These are phyloP conservation scores for Pyrochroa serraticornis DNA, from an alignment of 2,888 invertebrate genomes.

Conservation along the genomic window DNA sequence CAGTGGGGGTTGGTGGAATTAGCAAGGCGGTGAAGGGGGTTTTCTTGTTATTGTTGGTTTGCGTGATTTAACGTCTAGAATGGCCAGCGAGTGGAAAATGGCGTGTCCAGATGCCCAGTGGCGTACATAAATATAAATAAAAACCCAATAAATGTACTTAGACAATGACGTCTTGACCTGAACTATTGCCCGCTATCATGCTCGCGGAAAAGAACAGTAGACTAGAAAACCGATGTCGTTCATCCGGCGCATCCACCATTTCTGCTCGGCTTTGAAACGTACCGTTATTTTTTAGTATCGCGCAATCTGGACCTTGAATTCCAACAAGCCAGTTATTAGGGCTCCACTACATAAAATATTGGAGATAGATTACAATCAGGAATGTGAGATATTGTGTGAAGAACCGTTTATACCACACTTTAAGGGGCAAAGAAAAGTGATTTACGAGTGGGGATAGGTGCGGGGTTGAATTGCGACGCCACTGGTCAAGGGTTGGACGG, in stretches of 20 bases:
- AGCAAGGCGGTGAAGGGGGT: slow-evolving; percentile 32
- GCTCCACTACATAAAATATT: too few species aligned
- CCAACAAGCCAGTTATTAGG: too few species aligned
- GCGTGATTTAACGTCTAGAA: slow-evolving; percentile 53
- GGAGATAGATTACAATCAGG: too few species aligned
- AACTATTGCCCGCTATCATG: not conserved
- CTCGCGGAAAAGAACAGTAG: not conserved
- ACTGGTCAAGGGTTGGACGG: slow-evolving; percentile 40
- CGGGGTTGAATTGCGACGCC: slow-evolving; percentile 31
- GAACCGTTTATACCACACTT: too few species aligned
- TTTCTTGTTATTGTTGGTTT: slow-evolving; percentile 47
- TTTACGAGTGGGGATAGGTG: slow-evolving; percentile 4
- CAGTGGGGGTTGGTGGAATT: slow-evolving; percentile 28
- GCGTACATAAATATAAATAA: slow-evolving; percentile 38
- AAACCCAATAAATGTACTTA: slow-evolving; percentile 12
- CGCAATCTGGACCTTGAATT: not conserved
- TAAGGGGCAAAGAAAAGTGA: slow-evolving; percentile 2
- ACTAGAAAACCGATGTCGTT: not conserved
- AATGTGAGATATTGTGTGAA: too few species aligned
- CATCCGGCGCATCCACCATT: slow-evolving; percentile 12
- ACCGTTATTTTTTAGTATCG: not conserved
- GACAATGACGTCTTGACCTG: too few species aligned
- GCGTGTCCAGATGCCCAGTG: slow-evolving; percentile 54
- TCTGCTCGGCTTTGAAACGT: slow-evolving; percentile 5
- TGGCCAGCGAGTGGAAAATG: slow-evolving; percentile 55